These are phyloP conservation scores for Rhadinocentrus ornatus DNA, from an alignment of 2,797 vertebrate genomes.

Conservation along the genomic window DNA sequence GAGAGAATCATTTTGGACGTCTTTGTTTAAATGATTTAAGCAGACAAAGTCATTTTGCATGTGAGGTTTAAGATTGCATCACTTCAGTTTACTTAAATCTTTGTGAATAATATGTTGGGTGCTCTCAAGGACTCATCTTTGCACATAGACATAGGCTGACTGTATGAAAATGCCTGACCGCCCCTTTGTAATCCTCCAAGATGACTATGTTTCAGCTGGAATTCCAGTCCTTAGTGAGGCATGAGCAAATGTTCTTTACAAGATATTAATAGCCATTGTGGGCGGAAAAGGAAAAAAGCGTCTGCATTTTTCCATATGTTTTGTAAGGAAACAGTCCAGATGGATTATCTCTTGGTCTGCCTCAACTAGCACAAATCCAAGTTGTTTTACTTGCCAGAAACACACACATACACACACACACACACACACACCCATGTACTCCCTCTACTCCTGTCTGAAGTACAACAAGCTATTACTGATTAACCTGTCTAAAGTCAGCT, in stretches of 20 bases:
- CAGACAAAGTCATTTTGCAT: constrained; percentile 54
- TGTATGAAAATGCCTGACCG: constrained; percentile 58
- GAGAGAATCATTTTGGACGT: constrained; percentile 58
- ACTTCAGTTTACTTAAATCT: constrained; percentile 52
- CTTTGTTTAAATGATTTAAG: constrained; percentile 57
- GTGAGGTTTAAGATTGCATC: constrained; percentile 56
- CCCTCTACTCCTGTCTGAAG: constrained; percentile 68
- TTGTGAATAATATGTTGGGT: constrained; percentile 36
- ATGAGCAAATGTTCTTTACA: constrained; percentile 69
- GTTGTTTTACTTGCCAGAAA: constrained; percentile 59
- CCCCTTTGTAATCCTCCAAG: constrained; percentile 60
- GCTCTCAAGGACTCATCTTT: constrained; percentile 30
- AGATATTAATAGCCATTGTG: constrained; percentile 82
- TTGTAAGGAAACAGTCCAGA: constrained; percentile 81
- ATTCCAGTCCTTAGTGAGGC: constrained; percentile 78
- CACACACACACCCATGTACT: constrained; percentile 29
- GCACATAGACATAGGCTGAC: constrained; percentile 39
- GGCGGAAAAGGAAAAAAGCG: constrained; percentile 71
- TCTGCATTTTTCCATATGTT: constrained; percentile 82
- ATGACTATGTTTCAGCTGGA: constrained; percentile 70
- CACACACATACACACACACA: constrained; percentile 26
- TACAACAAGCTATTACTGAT: constrained; percentile 79
- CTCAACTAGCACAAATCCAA: constrained; percentile 67
- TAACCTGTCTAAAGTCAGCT: constrained; percentile 74
- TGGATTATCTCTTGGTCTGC: constrained; percentile 80